These are phyloP conservation scores for Coreoperca whiteheadi DNA, from an alignment of 2,113 vertebrate genomes.

Conservation along the genomic window DNA sequence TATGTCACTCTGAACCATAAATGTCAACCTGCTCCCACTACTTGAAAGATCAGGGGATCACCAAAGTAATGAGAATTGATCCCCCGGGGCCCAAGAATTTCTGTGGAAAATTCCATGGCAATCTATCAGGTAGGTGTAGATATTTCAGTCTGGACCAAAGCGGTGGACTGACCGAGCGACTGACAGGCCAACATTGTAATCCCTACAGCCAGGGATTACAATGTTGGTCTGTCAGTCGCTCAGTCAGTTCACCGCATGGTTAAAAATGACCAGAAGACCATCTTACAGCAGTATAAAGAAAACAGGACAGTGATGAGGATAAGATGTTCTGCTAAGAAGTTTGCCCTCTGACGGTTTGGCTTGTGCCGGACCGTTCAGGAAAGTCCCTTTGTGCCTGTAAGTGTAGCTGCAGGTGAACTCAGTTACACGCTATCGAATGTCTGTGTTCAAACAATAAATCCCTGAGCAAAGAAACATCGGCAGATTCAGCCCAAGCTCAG, in stretches of 20 bases:
- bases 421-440: not conserved
- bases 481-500: conserved; percentile 8
- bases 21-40: not conserved
- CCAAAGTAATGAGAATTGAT: not conserved
- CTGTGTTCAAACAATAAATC: conserved; percentile 42
- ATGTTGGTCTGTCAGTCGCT: too few relatives aligned
- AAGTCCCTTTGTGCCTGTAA: not conserved
- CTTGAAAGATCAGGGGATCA: not conserved
- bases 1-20: not conserved
- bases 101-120: not conserved
- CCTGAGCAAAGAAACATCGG: conserved; percentile 47
- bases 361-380: not conserved
- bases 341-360: not conserved
- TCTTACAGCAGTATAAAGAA: not conserved
- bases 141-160: not conserved
- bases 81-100: not conserved
- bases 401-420: conserved; percentile 24
- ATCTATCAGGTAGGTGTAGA: not conserved
- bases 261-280: not conserved
- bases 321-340: not conserved
- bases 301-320: not conserved
- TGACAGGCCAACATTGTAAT: not conserved
- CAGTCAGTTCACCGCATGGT: too few relatives aligned
- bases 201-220: not conserved
- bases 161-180: not conserved